Conservation (phyloP, 2,888 invertebrate genomes). For the Notodonta ziczac region DNA sequence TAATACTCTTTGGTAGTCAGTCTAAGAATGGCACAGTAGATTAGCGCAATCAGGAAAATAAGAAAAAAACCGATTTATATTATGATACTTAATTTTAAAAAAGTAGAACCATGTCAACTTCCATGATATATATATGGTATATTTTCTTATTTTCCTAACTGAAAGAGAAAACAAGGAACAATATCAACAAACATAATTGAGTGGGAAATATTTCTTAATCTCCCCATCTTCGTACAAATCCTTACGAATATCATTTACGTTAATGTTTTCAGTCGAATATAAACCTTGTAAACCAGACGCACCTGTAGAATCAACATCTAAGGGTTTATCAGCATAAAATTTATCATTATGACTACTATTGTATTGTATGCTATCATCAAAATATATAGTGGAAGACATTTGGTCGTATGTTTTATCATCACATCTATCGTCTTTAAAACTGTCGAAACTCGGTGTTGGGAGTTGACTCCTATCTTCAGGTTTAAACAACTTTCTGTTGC, state of each 20-base stretch:
- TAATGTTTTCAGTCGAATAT: slow-evolving; percentile 40
- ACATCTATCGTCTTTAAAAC: slow-evolving; percentile 48
- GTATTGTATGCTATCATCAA: slow-evolving; percentile 66
- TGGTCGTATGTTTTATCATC: slow-evolving; percentile 46
- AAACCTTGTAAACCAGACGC: slow-evolving; percentile 41
- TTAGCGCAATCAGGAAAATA: not conserved
- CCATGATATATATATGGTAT: not conserved
- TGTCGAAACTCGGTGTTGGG: slow-evolving; percentile 48
- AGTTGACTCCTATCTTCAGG: slow-evolving; percentile 47
- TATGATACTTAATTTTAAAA: too few species aligned
- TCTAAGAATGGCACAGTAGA: slow-evolving; percentile 53
- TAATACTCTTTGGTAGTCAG: slow-evolving; percentile 74
- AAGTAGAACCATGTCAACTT: too few species aligned
- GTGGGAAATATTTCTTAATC: slow-evolving; percentile 64
- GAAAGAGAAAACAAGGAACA: slow-evolving; percentile 10
- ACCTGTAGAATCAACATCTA: slow-evolving; percentile 45
- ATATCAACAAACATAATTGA: slow-evolving; percentile 69
- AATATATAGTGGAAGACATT: slow-evolving; percentile 60
- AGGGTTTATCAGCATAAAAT: slow-evolving; percentile 48
- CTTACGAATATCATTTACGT: slow-evolving; percentile 43
- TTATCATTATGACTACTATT: slow-evolving; percentile 54
- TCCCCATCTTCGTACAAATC: slow-evolving; percentile 52
- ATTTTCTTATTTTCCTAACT: slow-evolving; percentile 3
- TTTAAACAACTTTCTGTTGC: slow-evolving; percentile 65
- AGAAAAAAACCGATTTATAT: not conserved